Evolutionary conservation across 30 jellyfish, hydroid and myxozoan genomes (phyloP), one percentile per base, ranked within the genome.

Genomic region (Cassiopea andromeda): DNA sequence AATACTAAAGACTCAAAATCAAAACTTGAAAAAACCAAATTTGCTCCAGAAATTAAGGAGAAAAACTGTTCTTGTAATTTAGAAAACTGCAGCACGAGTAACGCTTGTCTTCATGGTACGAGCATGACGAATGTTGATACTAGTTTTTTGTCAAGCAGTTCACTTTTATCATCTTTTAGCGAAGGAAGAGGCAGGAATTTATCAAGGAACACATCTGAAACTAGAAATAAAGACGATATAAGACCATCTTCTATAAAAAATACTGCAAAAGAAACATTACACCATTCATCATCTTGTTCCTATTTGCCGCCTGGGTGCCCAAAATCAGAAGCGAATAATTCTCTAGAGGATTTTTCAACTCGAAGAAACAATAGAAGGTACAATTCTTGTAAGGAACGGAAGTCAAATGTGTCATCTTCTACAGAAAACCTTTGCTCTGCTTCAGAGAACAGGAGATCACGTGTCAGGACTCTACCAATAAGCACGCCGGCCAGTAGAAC

Each of bases 61-160:
- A 69, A 72, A 58, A 66, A 87, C 71, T 87, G 94, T 58, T 77
- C 94, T 8, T 87, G 94, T 60, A 78, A 69, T 87, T 69, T 78
- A 48, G 73, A 78, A 43, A 68, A 78, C 19, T 76, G 82, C 74
- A 67, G 73, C 46, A 18, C 90, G 15, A 87, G 90, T 78, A 87
- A 70, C 48, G 73, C 90, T 68, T 87, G 94, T 81, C 79, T 87
- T 78, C 94, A 87, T 81, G 82, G 85, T 1, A 87, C 94, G 17
- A 74, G 87, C 18, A 87, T 87, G 94, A 87, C 82, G 73, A 78
- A 44, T 49, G 94, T 87, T 2, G 94, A 87, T 83, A 87, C 94
- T 18, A 60, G 54, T 69, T 87, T 76, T 67, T 12, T 44, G 13
- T 86, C 93, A 43, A 69, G 76, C 46, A 66, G n/a, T 27, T 87